These are phyloP conservation scores for Cyanoramphus novaezelandiae DNA, from an alignment of 2,113 vertebrate species.

Conservation along the genomic window DNA sequence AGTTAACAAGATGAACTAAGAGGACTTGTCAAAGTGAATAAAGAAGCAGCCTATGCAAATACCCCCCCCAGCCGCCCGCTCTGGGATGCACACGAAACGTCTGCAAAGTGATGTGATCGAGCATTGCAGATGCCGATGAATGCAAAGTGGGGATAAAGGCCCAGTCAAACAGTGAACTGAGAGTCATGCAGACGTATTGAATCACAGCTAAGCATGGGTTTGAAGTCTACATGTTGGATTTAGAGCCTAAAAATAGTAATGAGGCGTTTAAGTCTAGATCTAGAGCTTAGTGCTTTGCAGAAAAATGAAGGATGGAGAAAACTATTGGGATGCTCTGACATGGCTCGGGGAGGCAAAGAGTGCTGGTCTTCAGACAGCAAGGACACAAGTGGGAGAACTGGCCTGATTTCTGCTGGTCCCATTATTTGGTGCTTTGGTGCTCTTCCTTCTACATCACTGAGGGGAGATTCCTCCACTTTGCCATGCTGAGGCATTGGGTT, in stretches of 20 bases:
- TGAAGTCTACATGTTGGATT: neutral
- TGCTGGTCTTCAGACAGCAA: fast-evolving
- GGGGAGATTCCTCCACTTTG: neutral
- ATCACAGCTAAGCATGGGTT: neutral
- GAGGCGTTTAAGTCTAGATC: neutral
- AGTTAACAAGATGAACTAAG: neutral
- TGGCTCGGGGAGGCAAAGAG: neutral
- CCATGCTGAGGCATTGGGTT: neutral
- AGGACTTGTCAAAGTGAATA: constrained; percentile 17
- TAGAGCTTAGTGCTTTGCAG: neutral
- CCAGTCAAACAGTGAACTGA: neutral
- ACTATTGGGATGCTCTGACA: neutral
- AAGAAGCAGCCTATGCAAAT: neutral
- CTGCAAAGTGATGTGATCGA: neutral
- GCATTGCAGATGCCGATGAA: fast-evolving
- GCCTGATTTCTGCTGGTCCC: neutral
- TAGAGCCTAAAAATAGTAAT: neutral
- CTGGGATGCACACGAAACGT: fast-evolving
- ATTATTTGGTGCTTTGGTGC: neutral
- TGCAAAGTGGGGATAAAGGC: neutral
- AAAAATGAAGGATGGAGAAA: neutral
- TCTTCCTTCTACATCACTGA: neutral
- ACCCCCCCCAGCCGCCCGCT: neutral
- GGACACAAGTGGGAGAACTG: neutral
- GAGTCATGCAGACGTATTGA: fast-evolving